Conservation (phyloP, 2,113 vertebrate species). For the Colossoma macropomum region DNA sequence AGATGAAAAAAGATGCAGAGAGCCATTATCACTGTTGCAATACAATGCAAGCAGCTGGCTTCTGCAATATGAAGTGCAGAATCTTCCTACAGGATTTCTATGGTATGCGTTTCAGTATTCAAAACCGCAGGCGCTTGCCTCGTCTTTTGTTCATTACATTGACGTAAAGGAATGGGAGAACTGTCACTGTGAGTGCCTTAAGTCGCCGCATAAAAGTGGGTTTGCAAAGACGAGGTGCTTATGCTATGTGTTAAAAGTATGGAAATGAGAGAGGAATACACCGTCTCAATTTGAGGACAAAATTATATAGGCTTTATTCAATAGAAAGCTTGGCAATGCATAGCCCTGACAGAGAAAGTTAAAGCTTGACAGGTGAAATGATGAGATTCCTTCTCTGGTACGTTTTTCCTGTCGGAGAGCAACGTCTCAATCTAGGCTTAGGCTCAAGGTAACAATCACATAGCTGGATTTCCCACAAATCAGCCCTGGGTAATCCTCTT, state of each 20-base stretch:
- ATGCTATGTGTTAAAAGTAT: constrained; percentile 40
- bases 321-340: constrained; percentile 33
- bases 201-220: constrained; percentile 23
- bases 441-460: constrained; percentile 43
- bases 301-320: constrained; percentile 50
- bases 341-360: constrained; percentile 44
- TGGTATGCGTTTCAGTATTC: not conserved
- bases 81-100: constrained; percentile 5
- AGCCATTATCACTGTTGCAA: no score
- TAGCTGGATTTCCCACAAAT: constrained; percentile 32
- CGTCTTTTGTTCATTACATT: constrained; percentile 32
- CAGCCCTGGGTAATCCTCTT: constrained; percentile 28
- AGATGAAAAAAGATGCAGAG: no score
- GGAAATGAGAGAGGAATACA: constrained; percentile 35
- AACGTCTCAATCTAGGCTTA: constrained; percentile 19
- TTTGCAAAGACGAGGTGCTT: constrained; percentile 30
- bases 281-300: constrained; percentile 35
- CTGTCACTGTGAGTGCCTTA: constrained; percentile 35
- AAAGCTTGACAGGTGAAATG: constrained; percentile 44
- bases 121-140: constrained; percentile 19
- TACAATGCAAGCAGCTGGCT: no score
- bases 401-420: constrained; percentile 31
- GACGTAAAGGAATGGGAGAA: constrained; percentile 24
- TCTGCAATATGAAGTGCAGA: not conserved
- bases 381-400: constrained; percentile 31